These are phyloP conservation scores for Sipha flava DNA, from an alignment of 1,140 invertebrate genomes.

Conservation along the genomic window DNA sequence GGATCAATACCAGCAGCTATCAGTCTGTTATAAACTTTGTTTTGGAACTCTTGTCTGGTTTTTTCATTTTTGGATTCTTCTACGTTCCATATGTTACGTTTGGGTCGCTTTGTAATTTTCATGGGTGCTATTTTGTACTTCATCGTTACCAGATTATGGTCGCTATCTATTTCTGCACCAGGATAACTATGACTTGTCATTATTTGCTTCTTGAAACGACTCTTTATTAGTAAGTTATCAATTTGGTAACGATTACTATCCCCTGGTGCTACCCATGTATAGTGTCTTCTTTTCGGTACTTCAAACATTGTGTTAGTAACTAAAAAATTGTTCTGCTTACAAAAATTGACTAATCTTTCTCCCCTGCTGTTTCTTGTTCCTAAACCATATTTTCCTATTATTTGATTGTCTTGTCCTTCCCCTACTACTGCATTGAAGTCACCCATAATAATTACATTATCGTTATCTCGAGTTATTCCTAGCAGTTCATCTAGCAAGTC, in stretches of 20 bases:
- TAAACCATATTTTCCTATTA: neutral
- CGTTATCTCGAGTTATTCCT: neutral
- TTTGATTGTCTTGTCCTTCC: slow-evolving; percentile 16
- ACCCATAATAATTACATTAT: slow-evolving; percentile 35
- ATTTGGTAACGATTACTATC: neutral
- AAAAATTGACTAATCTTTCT: neutral
- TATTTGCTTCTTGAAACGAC: too few species aligned
- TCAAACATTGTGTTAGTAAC: neutral
- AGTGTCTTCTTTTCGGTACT: neutral
- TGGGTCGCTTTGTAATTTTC: neutral
- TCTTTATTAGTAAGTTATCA: too few species aligned
- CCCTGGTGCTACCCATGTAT: neutral
- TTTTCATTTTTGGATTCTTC: neutral
- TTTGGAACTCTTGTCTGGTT: neutral
- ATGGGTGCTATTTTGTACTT: neutral
- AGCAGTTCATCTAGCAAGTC: too few species aligned
- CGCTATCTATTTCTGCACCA: too few species aligned
- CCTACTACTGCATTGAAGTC: slow-evolving; percentile 39
- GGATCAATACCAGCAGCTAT: neutral
- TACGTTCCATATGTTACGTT: neutral
- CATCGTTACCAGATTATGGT: too few species aligned
- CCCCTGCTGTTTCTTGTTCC: too few species aligned
- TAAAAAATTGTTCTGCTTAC: neutral
- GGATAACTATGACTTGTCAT: too few species aligned
- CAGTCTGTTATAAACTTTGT: neutral